A percentile compares a stretch with the other conserved stretches of the same genome.
These are phyloP conservation scores for Gnathonemus longibarbis DNA, from an alignment of 2,113 vertebrate species.

Conservation along the genomic window DNA sequence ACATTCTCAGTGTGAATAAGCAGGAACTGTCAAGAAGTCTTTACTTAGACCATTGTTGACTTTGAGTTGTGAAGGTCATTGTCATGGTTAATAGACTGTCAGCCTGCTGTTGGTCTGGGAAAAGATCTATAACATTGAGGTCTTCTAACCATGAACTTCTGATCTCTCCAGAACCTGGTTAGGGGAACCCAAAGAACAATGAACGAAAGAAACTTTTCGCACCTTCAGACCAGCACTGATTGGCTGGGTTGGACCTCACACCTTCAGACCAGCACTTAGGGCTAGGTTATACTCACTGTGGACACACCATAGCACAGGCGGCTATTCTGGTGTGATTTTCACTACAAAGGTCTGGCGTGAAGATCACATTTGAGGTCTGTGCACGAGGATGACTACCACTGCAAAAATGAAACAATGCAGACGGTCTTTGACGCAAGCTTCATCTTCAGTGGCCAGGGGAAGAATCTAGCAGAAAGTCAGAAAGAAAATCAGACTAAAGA, in stretches of 20 bases:
- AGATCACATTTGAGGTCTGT: neutral
- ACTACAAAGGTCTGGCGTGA: neutral
- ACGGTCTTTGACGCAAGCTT: neutral
- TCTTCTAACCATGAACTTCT: neutral
- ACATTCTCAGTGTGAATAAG: neutral
- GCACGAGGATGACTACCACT: neutral
- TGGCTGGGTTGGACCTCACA: neutral
- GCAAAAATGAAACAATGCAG: neutral
- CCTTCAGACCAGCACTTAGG: no score
- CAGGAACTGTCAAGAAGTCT: neutral
- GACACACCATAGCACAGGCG: no score
- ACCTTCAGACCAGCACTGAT: neutral
- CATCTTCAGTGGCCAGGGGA: neutral
- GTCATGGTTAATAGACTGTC: neutral
- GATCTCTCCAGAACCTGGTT: neutral
- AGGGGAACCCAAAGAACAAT: neutral
- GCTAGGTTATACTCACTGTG: neutral
- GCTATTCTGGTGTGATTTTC: neutral
- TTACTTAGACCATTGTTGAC: neutral
- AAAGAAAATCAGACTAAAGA: neutral
- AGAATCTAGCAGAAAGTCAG: neutral
- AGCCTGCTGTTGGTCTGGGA: neutral
- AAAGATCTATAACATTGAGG: neutral
- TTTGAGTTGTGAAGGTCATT: neutral
- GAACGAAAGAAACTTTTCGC: neutral